These are phyloP conservation scores for Diogma glabrata DNA, from an alignment of 2,888 invertebrate genomes.

Conservation along the genomic window DNA sequence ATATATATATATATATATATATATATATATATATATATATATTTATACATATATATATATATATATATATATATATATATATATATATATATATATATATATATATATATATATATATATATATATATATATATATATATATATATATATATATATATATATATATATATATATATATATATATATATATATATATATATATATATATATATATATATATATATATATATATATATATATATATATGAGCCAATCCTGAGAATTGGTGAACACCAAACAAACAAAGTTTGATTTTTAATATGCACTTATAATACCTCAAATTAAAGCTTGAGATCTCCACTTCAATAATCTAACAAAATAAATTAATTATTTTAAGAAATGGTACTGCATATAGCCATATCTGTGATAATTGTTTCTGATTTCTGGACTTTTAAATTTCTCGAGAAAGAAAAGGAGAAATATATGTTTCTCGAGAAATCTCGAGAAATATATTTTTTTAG, in stretches of 20 bases:
- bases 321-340: too few species aligned
- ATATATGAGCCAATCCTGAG: not conserved
- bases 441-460: too few species aligned
- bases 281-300: too few species aligned
- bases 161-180: not conserved
- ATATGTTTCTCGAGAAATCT: too few species aligned
- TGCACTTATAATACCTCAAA: too few species aligned
- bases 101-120: slow-evolving; percentile 1
- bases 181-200: slow-evolving; percentile 1
- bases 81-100: not conserved
- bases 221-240: not conserved
- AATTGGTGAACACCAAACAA: too few species aligned
- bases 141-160: slow-evolving; percentile 3
- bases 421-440: too few species aligned
- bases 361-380: too few species aligned
- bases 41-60: slow-evolving; percentile 1
- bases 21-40: slow-evolving; percentile 3
- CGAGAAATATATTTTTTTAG: too few species aligned
- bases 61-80: slow-evolving; percentile 3
- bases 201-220: slow-evolving; percentile 3
- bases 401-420: too few species aligned
- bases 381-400: too few species aligned
- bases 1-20: not conserved
- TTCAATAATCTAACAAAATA: too few species aligned
- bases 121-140: slow-evolving; percentile 3